phyloP scores from a whole-genome alignment of 2,113 vertebrate species.

The Sander vitreus region DNA sequence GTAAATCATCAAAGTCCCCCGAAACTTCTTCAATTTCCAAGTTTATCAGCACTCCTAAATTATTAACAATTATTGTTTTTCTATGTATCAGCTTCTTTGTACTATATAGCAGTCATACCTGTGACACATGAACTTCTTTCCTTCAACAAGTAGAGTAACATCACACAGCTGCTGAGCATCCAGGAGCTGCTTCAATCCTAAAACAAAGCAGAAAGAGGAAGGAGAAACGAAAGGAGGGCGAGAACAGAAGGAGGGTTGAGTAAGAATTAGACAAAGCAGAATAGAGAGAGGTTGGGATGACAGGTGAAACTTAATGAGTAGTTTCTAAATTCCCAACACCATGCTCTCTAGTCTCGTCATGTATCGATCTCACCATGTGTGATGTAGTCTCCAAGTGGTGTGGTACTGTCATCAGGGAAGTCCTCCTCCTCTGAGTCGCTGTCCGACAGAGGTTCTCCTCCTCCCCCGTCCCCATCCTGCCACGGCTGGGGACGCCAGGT shows the following conservation, averaged over 20 bases:
- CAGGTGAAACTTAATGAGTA: neutral
- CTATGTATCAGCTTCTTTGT: neutral
- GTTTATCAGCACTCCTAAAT: too few species aligned
- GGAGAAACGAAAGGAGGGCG: neutral
- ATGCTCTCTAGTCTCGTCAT: neutral
- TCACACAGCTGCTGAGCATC: constrained; percentile 88
- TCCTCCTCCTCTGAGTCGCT: constrained; percentile 88
- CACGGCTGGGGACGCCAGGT: constrained; percentile 87
- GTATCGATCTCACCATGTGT: constrained; percentile 78
- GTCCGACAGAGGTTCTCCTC: constrained; percentile 85
- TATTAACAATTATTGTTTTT: too few species aligned
- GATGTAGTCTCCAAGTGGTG: constrained; percentile 85
- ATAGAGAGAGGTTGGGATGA: neutral
- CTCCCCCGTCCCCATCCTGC: constrained; percentile 84
- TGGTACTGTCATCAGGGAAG: constrained; percentile 86
- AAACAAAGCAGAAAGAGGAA: neutral
- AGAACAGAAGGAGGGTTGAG: neutral
- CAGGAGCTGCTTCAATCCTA: constrained; percentile 86
- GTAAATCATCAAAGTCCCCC: too few species aligned
- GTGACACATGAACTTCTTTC: constrained; percentile 88
- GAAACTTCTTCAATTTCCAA: too few species aligned
- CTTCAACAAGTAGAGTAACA: constrained; percentile 86
- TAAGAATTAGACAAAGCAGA: too few species aligned
- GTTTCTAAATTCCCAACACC: neutral
- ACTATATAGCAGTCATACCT: constrained; percentile 64